Evolutionary conservation across 2,113 vertebrate species (phyloP).

Genomic region (Hydrochoerus hydrochaeris): DNA sequence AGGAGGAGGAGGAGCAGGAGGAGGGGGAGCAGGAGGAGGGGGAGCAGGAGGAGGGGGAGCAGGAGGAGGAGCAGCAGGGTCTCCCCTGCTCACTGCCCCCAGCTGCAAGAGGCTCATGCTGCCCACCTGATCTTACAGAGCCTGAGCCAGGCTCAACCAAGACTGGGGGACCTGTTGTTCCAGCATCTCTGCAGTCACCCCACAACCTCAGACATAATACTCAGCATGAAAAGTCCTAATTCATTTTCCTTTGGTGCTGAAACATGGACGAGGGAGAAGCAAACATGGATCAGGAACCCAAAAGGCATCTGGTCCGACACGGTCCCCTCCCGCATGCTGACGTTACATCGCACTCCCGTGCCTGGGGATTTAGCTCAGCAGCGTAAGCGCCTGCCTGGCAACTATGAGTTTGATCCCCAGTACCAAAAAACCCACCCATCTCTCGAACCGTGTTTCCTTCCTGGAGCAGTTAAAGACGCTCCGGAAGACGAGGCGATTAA

Average conservation of each 20-base stretch:
- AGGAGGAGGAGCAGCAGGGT: not conserved
- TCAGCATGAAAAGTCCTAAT: rapidly evolving
- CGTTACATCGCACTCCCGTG: not conserved
- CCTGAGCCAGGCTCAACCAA: not conserved
- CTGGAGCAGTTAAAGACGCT: conserved; percentile 66
- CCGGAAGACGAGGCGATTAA: conserved; percentile 66
- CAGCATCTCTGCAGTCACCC: not conserved
- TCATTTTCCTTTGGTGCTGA: not conserved
- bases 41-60: not conserved
- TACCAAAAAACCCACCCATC: too few species aligned
- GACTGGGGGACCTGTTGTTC: not conserved
- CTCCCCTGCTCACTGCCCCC: not conserved
- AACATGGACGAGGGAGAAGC: not conserved
- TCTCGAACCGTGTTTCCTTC: conserved; percentile 46
- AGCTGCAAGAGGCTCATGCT: rapidly evolving
- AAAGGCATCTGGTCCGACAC: not conserved
- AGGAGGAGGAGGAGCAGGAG: too few species aligned
- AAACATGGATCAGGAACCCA: not conserved
- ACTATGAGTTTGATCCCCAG: too few species aligned
- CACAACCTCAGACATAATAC: not conserved
- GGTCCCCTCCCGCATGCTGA: not conserved
- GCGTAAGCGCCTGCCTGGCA: not conserved
- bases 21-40: too few species aligned
- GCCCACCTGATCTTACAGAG: too few species aligned
- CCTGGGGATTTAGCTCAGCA: too few species aligned